Base-by-base conservation (phyloP, 2,888 invertebrate species). In the Trichopria drosophilae region DNA sequence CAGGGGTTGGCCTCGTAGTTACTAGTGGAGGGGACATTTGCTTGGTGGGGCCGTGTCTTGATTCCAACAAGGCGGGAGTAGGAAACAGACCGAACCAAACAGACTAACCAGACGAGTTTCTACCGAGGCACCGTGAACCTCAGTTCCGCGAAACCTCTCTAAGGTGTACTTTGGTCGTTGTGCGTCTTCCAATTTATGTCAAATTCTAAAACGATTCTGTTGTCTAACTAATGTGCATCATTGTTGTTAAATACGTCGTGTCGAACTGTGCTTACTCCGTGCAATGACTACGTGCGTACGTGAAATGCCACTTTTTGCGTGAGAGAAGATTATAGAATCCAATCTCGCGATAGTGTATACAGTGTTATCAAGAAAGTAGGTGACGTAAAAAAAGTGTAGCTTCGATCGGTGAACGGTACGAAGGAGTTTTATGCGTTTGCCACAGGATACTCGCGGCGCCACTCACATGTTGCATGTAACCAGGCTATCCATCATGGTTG, bases 401-500 rank as follows among this genome's bases (percentile, higher is more conserved):
- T 24, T 35, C 18, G 45, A 35, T 45, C 28, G 19, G 12, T 7
- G 15, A 36, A 3, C n/a, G n/a, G 23, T 22, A 13, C 31, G 39
- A 32, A 34, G 39, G 63, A 70, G 70, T 71, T 51, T 72, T 50
- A 64, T 66, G 67, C 75, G 73, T 75, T 74, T 75, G 74, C 75
- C 75, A 67, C 66, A 54, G 58, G 59, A 60, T 60, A 63, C 65
- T 64, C 62, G 67, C 48, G 69, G 72, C 75, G 72, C 72, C 70
- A 71, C 69, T 73, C 73, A 72, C 71, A 66, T 72, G 74, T 71
- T 73, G 72, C 70, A 72, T 69, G 69, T 66, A 65, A 68, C 68
- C 69, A 62, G 61, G 70, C 66, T 67, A 82, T 82, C 81, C 81
- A 82, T 82, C 81, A 82, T 82, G 81, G 81, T 79, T 75, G 77